phyloP scores from a whole-genome alignment of 37 sponge, comb jelly and placozoan genomes.

The Theonella swinhoei region DNA sequence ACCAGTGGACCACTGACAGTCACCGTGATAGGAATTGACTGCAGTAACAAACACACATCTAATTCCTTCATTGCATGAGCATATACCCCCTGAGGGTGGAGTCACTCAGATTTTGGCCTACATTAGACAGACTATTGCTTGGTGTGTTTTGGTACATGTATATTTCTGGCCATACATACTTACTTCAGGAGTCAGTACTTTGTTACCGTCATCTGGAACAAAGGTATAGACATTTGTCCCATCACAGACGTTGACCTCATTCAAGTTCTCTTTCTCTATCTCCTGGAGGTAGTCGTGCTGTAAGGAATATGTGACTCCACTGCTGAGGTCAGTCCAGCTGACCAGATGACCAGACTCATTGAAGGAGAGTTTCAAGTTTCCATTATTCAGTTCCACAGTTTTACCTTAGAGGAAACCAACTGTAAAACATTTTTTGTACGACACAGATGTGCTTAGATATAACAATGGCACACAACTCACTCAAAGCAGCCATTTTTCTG shows the following conservation, averaged over 20 bases:
- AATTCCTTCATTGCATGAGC: too few species aligned
- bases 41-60: not conserved
- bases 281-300: conserved; percentile 30
- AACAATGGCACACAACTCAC: too few species aligned
- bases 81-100: too few species aligned
- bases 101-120: too few species aligned
- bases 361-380: conserved; percentile 12
- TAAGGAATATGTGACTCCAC: conserved; percentile 9
- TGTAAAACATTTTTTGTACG: not conserved
- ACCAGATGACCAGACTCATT: conserved; percentile 4
- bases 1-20: conserved; percentile 44
- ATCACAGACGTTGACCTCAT: conserved; percentile 26
- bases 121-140: too few species aligned
- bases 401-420: not conserved
- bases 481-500: too few species aligned
- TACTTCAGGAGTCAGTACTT: conserved; percentile 16
- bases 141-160: too few species aligned
- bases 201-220: conserved; percentile 32
- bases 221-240: conserved; percentile 67
- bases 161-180: too few species aligned
- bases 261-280: conserved; percentile 9
- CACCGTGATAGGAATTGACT: conserved; percentile 4
- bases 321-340: not conserved
- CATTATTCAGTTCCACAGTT: conserved; percentile 9
- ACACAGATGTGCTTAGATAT: not conserved